These are phyloP conservation scores for Tetrax tetrax DNA, from an alignment of 2,113 vertebrate genomes.

Conservation along the genomic window DNA sequence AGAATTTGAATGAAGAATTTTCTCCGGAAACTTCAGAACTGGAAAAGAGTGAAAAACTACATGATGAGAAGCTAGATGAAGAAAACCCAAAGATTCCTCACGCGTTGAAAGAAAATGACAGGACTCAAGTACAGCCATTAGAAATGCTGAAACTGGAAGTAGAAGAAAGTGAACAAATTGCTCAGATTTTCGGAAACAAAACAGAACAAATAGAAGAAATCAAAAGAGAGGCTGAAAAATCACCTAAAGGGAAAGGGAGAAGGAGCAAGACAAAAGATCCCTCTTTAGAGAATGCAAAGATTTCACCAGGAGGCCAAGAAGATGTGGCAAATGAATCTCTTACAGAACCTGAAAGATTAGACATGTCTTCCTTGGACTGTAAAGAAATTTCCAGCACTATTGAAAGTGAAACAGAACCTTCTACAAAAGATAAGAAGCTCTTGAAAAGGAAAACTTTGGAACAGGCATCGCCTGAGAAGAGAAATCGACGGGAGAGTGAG, in stretches of 20 bases:
- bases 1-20: conserved; percentile 81
- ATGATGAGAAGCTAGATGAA: conserved; percentile 69
- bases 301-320: conserved; percentile 60
- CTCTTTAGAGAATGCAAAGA: conserved; percentile 74
- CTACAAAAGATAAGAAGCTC: conserved; percentile 77
- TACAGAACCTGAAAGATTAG: conserved; percentile 67
- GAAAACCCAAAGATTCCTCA: conserved; percentile 78
- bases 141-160: conserved; percentile 77
- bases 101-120: conserved; percentile 72
- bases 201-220: conserved; percentile 70
- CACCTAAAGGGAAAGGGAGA: conserved; percentile 86
- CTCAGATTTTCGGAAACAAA: conserved; percentile 76
- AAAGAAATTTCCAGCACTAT: conserved; percentile 68
- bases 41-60: conserved; percentile 70
- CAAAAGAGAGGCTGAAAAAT: conserved; percentile 79
- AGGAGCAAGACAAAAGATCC: conserved; percentile 81
- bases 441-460: conserved; percentile 87
- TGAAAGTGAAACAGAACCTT: conserved; percentile 82
- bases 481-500: conserved; percentile 78
- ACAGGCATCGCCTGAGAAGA: conserved; percentile 85
- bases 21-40: conserved; percentile 70
- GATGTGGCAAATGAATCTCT: conserved; percentile 67
- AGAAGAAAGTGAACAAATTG: conserved; percentile 75
- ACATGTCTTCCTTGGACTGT: conserved; percentile 66
- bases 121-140: conserved; percentile 68